phyloP scores from a whole-genome alignment of 2,797 vertebrate genomes.

The Alauda arvensis region DNA sequence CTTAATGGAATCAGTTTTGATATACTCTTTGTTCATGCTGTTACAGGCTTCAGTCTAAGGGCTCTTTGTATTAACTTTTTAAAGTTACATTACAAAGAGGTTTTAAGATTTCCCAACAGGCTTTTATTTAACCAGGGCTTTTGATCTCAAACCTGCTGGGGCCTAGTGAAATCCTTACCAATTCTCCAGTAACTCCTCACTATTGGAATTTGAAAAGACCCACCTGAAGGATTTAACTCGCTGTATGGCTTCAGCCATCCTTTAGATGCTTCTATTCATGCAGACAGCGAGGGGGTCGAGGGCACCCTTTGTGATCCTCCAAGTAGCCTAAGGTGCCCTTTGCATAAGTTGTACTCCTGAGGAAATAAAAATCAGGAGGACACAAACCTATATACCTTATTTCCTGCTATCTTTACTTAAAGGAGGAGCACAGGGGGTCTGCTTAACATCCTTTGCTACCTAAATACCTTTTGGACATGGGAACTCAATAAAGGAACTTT shows the following conservation, averaged over 20 bases:
- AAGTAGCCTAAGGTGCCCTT: slow-evolving; percentile 79
- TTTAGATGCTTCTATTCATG: slow-evolving; percentile 73
- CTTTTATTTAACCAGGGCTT: slow-evolving; percentile 87
- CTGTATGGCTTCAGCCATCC: slow-evolving; percentile 72
- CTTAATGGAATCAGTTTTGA: slow-evolving; percentile 81
- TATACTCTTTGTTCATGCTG: slow-evolving; percentile 77
- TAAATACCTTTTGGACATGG: slow-evolving; percentile 88
- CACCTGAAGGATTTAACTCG: slow-evolving; percentile 82
- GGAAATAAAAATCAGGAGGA: slow-evolving; percentile 82
- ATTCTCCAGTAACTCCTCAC: slow-evolving; percentile 78
- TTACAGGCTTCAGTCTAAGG: slow-evolving; percentile 83
- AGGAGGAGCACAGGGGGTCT: slow-evolving; percentile 75
- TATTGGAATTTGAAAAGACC: slow-evolving; percentile 84
- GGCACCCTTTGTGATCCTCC: slow-evolving; percentile 73
- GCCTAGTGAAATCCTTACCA: slow-evolving; percentile 80
- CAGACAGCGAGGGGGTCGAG: slow-evolving; percentile 65
- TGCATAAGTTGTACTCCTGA: slow-evolving; percentile 77
- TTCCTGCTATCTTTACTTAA: slow-evolving; percentile 83
- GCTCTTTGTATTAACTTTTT: slow-evolving; percentile 89
- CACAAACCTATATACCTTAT: slow-evolving; percentile 83
- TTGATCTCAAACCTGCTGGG: slow-evolving; percentile 88
- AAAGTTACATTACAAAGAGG: slow-evolving; percentile 92
- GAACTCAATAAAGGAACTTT: slow-evolving; percentile 85
- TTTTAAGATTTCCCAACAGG: slow-evolving; percentile 88
- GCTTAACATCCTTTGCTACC: slow-evolving; percentile 83